Conservation (phyloP, 2,113 vertebrate genomes). For the Triplophysa siluroides region DNA sequence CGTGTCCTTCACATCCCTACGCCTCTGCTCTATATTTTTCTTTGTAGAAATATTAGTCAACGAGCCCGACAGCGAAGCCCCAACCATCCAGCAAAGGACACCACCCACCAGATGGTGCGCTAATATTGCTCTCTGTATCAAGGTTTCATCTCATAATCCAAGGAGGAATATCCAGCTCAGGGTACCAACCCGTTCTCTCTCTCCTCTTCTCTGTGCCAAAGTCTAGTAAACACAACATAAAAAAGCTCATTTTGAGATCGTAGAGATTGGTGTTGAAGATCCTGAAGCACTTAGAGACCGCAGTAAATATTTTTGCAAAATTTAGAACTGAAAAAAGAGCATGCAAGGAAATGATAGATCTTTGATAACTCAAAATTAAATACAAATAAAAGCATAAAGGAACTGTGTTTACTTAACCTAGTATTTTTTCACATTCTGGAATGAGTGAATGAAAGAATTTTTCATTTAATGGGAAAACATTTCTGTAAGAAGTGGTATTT, state of each 20-base stretch:
- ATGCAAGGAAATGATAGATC: neutral
- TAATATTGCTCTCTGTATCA: constrained; percentile 74
- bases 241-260: neutral
- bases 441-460: no score
- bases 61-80: constrained; percentile 63
- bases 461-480: neutral
- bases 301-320: neutral
- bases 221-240: constrained; percentile 52
- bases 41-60: constrained; percentile 72
- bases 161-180: constrained; percentile 67
- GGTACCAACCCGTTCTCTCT: constrained; percentile 64
- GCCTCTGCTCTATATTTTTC: constrained; percentile 64
- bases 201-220: constrained; percentile 64
- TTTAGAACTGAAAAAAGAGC: neutral
- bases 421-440: no score
- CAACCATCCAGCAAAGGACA: constrained; percentile 65
- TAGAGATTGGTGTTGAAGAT: neutral
- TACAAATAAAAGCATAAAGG: no score
- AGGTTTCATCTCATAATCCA: constrained; percentile 77
- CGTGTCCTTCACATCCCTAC: constrained; percentile 69
- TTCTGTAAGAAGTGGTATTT: no score
- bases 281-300: neutral
- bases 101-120: constrained; percentile 76
- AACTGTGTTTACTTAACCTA: no score
- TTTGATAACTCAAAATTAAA: neutral